These are phyloP conservation scores for Cyprinodon tularosa DNA, from an alignment of 2,113 vertebrate species.

Conservation along the genomic window DNA sequence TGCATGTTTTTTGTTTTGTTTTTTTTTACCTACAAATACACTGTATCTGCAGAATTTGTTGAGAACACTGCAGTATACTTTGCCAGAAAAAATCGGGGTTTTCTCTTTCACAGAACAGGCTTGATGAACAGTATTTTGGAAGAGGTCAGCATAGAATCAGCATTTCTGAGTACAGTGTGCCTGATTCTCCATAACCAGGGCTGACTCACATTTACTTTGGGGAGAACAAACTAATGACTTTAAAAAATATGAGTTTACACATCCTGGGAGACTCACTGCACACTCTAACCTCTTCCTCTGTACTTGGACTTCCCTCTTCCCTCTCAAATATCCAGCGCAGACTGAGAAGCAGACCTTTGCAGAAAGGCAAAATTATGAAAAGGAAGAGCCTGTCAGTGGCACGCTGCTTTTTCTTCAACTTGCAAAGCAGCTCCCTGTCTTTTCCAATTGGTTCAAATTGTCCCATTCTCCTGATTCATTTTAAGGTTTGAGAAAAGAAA, in stretches of 20 bases:
- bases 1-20: constrained; percentile 9
- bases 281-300: constrained; percentile 58
- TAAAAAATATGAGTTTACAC: constrained; percentile 37
- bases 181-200: constrained; percentile 15
- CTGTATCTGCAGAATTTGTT: constrained; percentile 65
- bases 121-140: constrained; percentile 52
- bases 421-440: constrained; percentile 52
- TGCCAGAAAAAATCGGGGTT: constrained; percentile 55
- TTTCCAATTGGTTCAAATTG: constrained; percentile 32
- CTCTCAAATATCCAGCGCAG: constrained; percentile 75
- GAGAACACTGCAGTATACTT: constrained; percentile 45
- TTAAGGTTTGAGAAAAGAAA: constrained; percentile 14
- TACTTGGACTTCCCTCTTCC: constrained; percentile 38
- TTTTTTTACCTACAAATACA: constrained; percentile 30
- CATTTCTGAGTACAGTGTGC: constrained; percentile 32
- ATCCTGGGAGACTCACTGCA: constrained; percentile 43
- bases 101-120: constrained; percentile 59
- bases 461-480: constrained; percentile 45
- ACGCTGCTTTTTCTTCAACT: constrained; percentile 44
- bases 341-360: constrained; percentile 70
- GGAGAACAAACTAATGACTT: constrained; percentile 37
- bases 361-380: constrained; percentile 68
- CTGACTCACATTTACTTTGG: constrained; percentile 12
- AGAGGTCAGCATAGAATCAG: constrained; percentile 66
- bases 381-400: constrained; percentile 50